phyloP scores from a whole-genome alignment of 2,888 invertebrate genomes.

The Tenthredo notha region DNA sequence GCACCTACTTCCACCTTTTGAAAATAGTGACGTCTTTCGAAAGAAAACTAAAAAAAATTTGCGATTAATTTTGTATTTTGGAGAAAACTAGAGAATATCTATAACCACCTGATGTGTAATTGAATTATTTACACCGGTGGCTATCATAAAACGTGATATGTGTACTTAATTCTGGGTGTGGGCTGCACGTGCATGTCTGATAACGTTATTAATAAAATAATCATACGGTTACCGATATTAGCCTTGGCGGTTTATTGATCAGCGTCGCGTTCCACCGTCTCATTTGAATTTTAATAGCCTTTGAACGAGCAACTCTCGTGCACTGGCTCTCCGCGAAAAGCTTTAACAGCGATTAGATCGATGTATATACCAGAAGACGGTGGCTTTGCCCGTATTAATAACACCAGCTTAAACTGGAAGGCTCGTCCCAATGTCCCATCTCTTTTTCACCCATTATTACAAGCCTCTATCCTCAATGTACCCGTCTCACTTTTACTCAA shows the following conservation, averaged over 20 bases:
- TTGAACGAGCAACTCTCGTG: slow-evolving; percentile 28
- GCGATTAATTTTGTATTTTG: not conserved
- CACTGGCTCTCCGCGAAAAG: slow-evolving; percentile 2
- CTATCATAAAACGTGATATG: not conserved
- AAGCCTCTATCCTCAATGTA: not conserved
- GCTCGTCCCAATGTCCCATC: not conserved
- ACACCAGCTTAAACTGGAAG: slow-evolving; percentile 28
- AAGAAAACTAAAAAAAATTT: not conserved
- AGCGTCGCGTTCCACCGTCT: slow-evolving; percentile 15
- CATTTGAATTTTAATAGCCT: slow-evolving; percentile 48
- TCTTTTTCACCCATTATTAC: slow-evolving; percentile 24
- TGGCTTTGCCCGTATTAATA: slow-evolving; percentile 38
- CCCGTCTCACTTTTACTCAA: slow-evolving; percentile 15
- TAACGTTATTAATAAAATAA: slow-evolving; percentile 27
- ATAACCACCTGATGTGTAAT: not conserved
- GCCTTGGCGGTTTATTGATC: slow-evolving; percentile 33
- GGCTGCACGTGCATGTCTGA: not conserved
- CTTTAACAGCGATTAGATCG: slow-evolving; percentile 21
- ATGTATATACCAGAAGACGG: slow-evolving; percentile 18
- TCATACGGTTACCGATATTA: slow-evolving; percentile 38
- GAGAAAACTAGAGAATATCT: not conserved
- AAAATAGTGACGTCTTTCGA: not conserved
- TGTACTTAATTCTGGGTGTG: not conserved
- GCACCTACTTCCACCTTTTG: not conserved
- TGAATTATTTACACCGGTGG: not conserved